phyloP scores from a whole-genome alignment of 2,797 vertebrate genomes.

The Epinephelus malabaricus region DNA sequence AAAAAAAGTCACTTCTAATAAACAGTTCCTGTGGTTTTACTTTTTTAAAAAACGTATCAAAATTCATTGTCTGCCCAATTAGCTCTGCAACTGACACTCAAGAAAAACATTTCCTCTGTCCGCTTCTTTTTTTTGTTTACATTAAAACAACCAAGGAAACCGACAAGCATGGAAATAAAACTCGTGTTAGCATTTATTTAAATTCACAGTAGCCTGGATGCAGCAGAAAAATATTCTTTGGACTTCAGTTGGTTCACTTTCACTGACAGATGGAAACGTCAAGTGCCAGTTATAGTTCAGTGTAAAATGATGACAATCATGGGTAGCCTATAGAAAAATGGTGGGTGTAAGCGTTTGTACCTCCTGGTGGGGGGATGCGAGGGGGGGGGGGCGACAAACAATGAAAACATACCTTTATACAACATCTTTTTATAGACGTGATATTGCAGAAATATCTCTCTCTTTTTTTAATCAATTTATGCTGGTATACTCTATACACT shows the following conservation, averaged over 20 bases:
- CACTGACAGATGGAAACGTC: conserved; percentile 87
- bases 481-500: conserved; percentile 98
- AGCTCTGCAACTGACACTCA: conserved; percentile 65
- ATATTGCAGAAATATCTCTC: conserved; percentile 95
- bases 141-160: conserved; percentile 78
- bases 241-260: conserved; percentile 91
- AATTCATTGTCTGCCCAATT: conserved; percentile 77
- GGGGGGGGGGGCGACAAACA: conserved; percentile 66
- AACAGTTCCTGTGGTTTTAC: conserved; percentile 56
- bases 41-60: conserved; percentile 69
- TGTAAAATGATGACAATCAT: conserved; percentile 81
- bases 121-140: conserved; percentile 59
- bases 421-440: conserved; percentile 91
- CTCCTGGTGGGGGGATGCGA: conserved; percentile 55
- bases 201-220: conserved; percentile 98
- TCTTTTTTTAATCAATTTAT: conserved; percentile 90
- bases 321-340: conserved; percentile 76
- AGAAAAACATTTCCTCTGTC: conserved; percentile 64
- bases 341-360: conserved; percentile 80
- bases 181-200: conserved; percentile 92
- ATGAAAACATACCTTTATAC: conserved; percentile 89
- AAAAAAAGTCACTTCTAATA: conserved; percentile 63
- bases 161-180: conserved; percentile 86
- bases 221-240: conserved; percentile 99
- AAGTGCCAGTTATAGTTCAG: conserved; percentile 83